Percentiles rank a stretch among this genome's conserved stretches.
Evolutionary conservation across 2,113 vertebrate species (phyloP).

Genomic region (Vulpes ferrilata): DNA sequence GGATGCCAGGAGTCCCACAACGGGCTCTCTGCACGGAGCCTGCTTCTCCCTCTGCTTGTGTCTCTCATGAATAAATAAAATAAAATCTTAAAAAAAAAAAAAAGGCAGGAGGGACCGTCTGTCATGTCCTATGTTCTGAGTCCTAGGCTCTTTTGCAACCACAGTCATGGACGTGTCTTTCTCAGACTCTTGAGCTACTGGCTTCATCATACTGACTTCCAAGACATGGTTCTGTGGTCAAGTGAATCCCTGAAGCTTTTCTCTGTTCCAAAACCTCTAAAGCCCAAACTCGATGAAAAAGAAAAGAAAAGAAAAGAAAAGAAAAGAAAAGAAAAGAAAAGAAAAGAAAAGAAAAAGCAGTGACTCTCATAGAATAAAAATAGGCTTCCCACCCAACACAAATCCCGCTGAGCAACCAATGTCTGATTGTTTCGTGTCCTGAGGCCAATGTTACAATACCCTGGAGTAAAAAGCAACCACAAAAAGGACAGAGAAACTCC

Average conservation of each 20-base stretch:
- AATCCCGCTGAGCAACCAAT: background rate
- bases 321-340: too few species aligned
- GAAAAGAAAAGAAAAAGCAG: background rate
- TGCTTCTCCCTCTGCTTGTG: too few species aligned
- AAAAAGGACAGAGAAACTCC: slow-evolving; percentile 25
- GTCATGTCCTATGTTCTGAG: background rate
- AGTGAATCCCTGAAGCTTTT: background rate
- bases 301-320: background rate
- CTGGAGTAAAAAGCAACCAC: background rate
- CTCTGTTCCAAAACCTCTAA: background rate
- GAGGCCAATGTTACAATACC: slow-evolving; percentile 39
- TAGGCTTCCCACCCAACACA: background rate
- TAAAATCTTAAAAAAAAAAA: too few species aligned
- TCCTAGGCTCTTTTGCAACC: background rate
- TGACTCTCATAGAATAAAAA: background rate
- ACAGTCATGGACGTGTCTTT: background rate
- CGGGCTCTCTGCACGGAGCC: too few species aligned
- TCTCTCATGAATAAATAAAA: too few species aligned
- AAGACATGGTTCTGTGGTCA: background rate
- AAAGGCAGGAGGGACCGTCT: background rate
- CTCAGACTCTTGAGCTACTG: background rate
- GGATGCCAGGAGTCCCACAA: too few species aligned
- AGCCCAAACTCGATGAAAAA: background rate
- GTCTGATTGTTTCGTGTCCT: slow-evolving; percentile 9
- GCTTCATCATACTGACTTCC: background rate